Conservation (phyloP, 2,797 vertebrate species). For the Crypturellus tataupa region DNA sequence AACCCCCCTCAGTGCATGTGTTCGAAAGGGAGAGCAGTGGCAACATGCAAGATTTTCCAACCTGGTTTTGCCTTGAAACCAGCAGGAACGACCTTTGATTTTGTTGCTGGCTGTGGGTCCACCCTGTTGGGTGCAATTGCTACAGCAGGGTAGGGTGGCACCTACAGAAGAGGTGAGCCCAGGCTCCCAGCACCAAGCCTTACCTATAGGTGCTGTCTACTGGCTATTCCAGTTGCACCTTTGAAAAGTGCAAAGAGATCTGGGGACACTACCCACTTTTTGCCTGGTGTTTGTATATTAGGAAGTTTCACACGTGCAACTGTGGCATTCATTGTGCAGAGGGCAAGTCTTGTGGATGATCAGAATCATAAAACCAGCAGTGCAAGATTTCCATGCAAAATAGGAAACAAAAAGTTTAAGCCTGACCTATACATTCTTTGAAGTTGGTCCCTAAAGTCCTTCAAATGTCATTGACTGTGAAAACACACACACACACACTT, state of each 20-base stretch:
- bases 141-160: too few species aligned
- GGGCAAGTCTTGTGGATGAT: not conserved
- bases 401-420: constrained; percentile 16
- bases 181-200: too few species aligned
- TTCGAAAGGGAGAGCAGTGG: too few species aligned
- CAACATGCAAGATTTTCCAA: too few species aligned
- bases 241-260: not conserved
- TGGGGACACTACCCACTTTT: not conserved
- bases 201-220: not conserved
- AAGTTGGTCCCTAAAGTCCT: not conserved
- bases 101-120: too few species aligned
- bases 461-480: not conserved
- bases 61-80: too few species aligned
- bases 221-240: not conserved
- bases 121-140: too few species aligned
- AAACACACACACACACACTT: not conserved
- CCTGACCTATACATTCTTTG: not conserved
- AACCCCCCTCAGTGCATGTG: too few species aligned
- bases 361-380: constrained; percentile 1
- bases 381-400: not conserved
- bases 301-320: not conserved
- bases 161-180: too few species aligned
- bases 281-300: not conserved
- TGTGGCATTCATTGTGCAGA: not conserved
- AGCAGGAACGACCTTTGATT: too few species aligned